These are phyloP conservation scores for Thinocorus orbignyianus DNA, from an alignment of 2,113 vertebrate species.

Conservation along the genomic window DNA sequence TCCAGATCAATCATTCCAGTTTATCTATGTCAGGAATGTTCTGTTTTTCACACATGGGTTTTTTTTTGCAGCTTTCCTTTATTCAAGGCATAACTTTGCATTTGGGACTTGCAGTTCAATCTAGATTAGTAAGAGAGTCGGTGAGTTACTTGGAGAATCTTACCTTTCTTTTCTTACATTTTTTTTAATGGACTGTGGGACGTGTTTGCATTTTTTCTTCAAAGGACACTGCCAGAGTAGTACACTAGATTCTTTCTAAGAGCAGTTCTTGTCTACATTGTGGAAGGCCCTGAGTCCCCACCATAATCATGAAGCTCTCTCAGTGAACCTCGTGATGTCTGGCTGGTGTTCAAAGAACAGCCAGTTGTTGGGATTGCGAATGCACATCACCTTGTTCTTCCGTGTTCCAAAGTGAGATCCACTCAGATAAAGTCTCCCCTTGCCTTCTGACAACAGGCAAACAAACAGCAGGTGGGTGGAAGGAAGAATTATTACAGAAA, in stretches of 20 bases:
- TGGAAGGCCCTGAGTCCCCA: not conserved
- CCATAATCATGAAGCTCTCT: not conserved
- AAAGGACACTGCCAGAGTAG: not conserved
- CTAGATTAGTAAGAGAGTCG: not conserved
- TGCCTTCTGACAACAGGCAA: not conserved
- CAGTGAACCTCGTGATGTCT: not conserved
- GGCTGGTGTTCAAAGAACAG: not conserved
- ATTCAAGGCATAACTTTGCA: not conserved
- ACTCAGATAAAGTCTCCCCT: not conserved
- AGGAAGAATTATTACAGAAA: not conserved
- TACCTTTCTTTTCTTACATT: not conserved
- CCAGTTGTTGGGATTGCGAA: not conserved
- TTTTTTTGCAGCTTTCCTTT: not conserved
- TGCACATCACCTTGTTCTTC: not conserved
- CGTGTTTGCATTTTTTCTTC: not conserved
- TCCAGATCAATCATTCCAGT: not conserved
- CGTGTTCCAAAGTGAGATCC: not conserved
- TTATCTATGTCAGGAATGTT: not conserved
- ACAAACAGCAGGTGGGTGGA: not conserved
- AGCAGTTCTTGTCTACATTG: not conserved
- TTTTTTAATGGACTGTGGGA: not conserved
- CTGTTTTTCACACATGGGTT: not conserved
- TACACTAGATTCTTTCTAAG: not conserved
- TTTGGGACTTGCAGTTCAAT: not conserved
- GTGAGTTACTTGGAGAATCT: not conserved